phyloP scores from a whole-genome alignment of 1,140 invertebrate species.

The Drosophila asahinai region DNA sequence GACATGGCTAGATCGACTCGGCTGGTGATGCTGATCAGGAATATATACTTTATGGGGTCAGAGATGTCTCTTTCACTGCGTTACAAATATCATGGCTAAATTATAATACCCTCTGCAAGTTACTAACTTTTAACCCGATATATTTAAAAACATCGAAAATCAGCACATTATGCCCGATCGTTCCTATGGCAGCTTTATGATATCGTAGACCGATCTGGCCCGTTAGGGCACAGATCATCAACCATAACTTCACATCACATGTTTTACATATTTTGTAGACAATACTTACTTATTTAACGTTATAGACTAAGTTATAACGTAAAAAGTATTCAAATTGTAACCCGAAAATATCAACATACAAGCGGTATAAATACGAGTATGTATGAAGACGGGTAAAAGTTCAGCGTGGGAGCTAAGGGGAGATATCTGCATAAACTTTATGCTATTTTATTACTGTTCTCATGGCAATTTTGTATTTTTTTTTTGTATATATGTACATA shows the following conservation, averaged over 20 bases:
- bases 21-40: too few species aligned
- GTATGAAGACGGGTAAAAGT: constrained; percentile 5
- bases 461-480: neutral
- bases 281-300: constrained; percentile 75
- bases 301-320: constrained; percentile 70
- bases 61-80: too few species aligned
- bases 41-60: too few species aligned
- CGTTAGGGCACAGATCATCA: neutral
- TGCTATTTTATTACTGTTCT: constrained; percentile 6
- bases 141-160: too few species aligned
- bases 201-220: too few species aligned
- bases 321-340: constrained; percentile 70
- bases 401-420: constrained; percentile 5
- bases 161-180: too few species aligned
- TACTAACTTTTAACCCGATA: too few species aligned
- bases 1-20: too few species aligned
- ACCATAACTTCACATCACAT: neutral
- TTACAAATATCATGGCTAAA: too few species aligned
- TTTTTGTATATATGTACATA: neutral
- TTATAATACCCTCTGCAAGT: too few species aligned
- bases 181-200: too few species aligned
- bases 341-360: constrained; percentile 34
- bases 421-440: neutral
- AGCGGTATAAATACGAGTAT: neutral
- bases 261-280: neutral